Evolutionary conservation across 2,888 invertebrate species (phyloP), one percentile per base, ranked within the genome.

Genomic region (Panopea generosa): DNA sequence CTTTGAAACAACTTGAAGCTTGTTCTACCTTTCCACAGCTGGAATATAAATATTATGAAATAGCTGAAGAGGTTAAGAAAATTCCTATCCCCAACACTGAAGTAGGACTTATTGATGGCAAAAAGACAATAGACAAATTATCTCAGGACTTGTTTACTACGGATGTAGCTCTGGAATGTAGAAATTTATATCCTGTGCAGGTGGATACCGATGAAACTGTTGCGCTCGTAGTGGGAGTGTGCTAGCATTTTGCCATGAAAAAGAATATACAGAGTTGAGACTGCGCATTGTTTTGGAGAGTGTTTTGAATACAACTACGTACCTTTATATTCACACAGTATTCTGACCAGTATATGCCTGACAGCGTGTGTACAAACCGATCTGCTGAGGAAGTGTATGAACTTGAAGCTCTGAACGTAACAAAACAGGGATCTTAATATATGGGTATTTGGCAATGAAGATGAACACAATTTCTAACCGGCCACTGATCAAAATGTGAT

Each of bases 401-500:
- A 45, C 4, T 6, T 18, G 45, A 45, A 45, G 45, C 20, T 20
- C 16, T 45, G 16, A 20, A 16, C 16, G 16, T 45, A 18, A 45
- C 16, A 18, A 16, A 45, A 45, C 45, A 6, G 20, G 16, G 16
- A 16, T 18, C 45, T 18, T 45, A n/a, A n/a, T n/a, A 20, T 6
- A 45, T 45, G 45, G 45, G 45, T 6, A 20, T 45, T 20, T 45
- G 45, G 45, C 45, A 45, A 20, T n/a, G n/a, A n/a, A n/a, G n/a
- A n/a, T n/a, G n/a, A n/a, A n/a, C n/a, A n/a, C n/a, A n/a, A n/a
- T n/a, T n/a, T n/a, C n/a, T n/a, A n/a, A n/a, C n/a, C n/a, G n/a
- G n/a, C n/a, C n/a, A n/a, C n/a, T n/a, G n/a, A n/a, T n/a, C n/a
- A n/a, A n/a, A n/a, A n/a, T n/a, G n/a, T n/a, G n/a, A n/a, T n/a